These are phyloP conservation scores for Cossypha heuglini DNA, from an alignment of 2,797 vertebrate species.

Conservation along the genomic window DNA sequence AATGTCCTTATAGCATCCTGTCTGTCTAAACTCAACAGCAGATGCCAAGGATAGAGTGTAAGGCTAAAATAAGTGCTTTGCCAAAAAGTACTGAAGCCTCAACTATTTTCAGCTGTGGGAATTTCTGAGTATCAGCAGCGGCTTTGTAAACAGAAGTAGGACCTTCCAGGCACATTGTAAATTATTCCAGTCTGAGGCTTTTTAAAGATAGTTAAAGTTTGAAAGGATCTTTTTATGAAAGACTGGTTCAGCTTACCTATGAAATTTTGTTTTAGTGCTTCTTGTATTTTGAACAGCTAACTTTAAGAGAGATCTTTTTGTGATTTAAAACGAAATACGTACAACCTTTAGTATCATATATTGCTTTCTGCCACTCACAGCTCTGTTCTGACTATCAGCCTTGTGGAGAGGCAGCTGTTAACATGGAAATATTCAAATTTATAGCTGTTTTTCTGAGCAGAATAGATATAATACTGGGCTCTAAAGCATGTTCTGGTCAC, in stretches of 20 bases:
- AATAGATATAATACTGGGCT: neutral
- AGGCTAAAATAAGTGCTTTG: neutral
- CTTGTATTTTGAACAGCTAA: neutral
- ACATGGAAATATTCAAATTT: neutral
- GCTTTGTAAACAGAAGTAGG: neutral
- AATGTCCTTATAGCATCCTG: neutral
- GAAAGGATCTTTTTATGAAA: slow-evolving; percentile 3
- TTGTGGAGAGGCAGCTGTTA: neutral
- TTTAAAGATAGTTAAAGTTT: neutral
- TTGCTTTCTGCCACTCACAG: neutral
- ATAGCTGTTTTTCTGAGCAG: neutral
- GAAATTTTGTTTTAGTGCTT: neutral
- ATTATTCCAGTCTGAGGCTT: neutral
- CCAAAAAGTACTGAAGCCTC: slow-evolving; percentile 3
- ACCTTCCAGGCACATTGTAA: neutral
- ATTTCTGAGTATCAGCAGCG: neutral
- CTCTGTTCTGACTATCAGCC: neutral
- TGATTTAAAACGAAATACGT: neutral
- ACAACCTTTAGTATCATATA: neutral
- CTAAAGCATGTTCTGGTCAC: neutral
- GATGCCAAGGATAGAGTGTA: neutral
- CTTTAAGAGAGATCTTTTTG: neutral
- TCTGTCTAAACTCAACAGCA: neutral
- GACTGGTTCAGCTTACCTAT: neutral
- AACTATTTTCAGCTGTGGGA: slow-evolving; percentile 23